These are phyloP conservation scores for Crematogaster levior DNA, from an alignment of 2,888 invertebrate genomes.

Conservation along the genomic window DNA sequence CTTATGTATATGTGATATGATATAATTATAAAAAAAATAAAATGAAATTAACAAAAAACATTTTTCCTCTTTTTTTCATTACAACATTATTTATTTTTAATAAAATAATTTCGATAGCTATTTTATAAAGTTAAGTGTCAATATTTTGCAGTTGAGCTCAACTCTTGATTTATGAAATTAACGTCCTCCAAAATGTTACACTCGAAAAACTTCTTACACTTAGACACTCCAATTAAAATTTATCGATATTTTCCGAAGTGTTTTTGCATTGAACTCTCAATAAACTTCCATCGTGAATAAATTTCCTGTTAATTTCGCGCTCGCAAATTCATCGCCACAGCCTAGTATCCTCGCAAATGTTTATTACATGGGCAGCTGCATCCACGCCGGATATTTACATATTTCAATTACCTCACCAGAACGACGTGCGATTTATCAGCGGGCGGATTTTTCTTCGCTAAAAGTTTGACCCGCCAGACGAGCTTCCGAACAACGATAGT, in stretches of 20 bases:
- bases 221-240: conserved; percentile 23
- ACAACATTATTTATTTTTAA: background rate
- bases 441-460: conserved; percentile 24
- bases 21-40: background rate
- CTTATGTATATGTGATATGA: background rate
- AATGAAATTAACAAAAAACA: background rate
- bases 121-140: background rate
- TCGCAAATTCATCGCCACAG: conserved; percentile 16
- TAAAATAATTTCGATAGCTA: background rate
- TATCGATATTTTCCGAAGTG: background rate
- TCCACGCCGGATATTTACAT: conserved; percentile 42
- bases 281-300: conserved; percentile 20
- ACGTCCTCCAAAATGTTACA: background rate
- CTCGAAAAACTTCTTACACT: background rate
- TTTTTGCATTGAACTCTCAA: background rate
- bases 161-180: background rate
- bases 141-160: background rate
- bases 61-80: background rate
- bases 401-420: conserved; percentile 35
- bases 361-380: conserved; percentile 36
- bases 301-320: conserved; percentile 27
- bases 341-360: conserved; percentile 26
- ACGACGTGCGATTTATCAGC: conserved; percentile 38
- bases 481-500: conserved; percentile 40
- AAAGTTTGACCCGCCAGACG: conserved; percentile 17